A percentile compares a stretch with the other conserved stretches of the same genome.
These are phyloP conservation scores for Drosophila villosipedis DNA, from an alignment of 2,888 invertebrate genomes.

Conservation along the genomic window DNA sequence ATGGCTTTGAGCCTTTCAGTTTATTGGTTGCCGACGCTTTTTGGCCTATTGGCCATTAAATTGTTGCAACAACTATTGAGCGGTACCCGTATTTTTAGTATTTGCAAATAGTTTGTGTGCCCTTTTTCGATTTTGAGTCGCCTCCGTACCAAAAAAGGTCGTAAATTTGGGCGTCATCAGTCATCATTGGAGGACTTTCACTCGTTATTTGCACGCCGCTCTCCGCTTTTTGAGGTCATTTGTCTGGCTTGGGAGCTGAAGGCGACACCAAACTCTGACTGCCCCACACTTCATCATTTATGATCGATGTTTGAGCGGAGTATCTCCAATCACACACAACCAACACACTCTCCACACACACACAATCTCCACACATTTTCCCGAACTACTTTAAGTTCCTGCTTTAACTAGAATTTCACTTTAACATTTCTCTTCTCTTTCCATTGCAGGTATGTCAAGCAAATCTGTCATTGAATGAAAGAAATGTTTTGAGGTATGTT, in stretches of 20 bases:
- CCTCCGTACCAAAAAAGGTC: conserved; percentile 7
- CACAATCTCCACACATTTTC: neutral
- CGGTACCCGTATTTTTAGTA: conserved; percentile 12
- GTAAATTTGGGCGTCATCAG: conserved; percentile 53
- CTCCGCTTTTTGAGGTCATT: conserved; percentile 49
- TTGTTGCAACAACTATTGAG: conserved; percentile 16
- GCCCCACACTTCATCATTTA: conserved; percentile 62
- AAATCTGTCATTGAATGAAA: neutral
- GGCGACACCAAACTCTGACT: neutral
- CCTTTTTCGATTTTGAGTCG: conserved; percentile 13
- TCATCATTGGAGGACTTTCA: conserved; percentile 49
- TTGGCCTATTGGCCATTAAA: conserved; percentile 28
- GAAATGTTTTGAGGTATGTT: conserved; percentile 19
- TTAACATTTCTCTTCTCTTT: conserved; percentile 9
- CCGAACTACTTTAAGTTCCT: neutral
- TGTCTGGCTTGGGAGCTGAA: conserved; percentile 63
- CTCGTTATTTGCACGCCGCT: conserved; percentile 52
- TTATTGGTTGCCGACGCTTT: conserved; percentile 43
- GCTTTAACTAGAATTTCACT: neutral
- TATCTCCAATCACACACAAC: conserved; percentile 1
- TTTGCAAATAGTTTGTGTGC: conserved; percentile 60
- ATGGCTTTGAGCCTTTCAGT: conserved; percentile 39
- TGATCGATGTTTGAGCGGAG: conserved; percentile 67
- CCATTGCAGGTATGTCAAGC: conserved; percentile 65
- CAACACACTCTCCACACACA: neutral